These are phyloP conservation scores for Rhaphigaster nebulosa DNA, from an alignment of 2,888 invertebrate genomes.

Conservation along the genomic window DNA sequence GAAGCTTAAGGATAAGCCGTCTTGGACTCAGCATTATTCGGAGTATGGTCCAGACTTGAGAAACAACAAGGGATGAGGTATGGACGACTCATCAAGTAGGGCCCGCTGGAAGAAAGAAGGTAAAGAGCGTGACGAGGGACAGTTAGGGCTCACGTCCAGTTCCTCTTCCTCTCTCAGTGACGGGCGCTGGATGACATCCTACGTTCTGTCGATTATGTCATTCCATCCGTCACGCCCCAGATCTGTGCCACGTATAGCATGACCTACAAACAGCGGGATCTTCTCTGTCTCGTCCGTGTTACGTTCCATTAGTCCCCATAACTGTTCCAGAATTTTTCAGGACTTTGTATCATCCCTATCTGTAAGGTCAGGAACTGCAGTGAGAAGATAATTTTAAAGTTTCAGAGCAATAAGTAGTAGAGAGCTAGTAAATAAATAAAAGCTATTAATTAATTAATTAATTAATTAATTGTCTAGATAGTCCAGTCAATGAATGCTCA, in stretches of 20 bases:
- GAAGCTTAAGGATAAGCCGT: too few species aligned
- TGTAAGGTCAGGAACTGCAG: neutral
- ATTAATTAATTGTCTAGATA: too few species aligned
- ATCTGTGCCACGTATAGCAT: conserved; percentile 28
- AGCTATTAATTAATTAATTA: too few species aligned
- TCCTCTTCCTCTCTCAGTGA: conserved; percentile 1
- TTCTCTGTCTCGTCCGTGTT: neutral
- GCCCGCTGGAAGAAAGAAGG: neutral
- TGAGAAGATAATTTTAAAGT: neutral
- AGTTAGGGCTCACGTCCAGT: conserved; percentile 36
- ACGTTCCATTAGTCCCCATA: conserved; percentile 13
- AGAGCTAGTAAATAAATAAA: too few species aligned
- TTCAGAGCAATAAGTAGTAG: neutral
- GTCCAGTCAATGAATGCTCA: too few species aligned
- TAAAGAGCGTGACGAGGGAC: conserved; percentile 26
- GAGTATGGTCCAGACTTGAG: too few species aligned
- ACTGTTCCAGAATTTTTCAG: neutral
- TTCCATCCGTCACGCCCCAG: neutral
- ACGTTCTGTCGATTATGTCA: conserved; percentile 42
- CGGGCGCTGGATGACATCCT: conserved; percentile 40
- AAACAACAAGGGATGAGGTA: neutral
- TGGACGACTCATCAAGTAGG: neutral
- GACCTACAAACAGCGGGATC: conserved; percentile 5
- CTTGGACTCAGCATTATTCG: too few species aligned
- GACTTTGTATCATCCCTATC: neutral